phyloP scores from a whole-genome alignment of 2,888 invertebrate genomes.

The Rhagonycha lutea region DNA sequence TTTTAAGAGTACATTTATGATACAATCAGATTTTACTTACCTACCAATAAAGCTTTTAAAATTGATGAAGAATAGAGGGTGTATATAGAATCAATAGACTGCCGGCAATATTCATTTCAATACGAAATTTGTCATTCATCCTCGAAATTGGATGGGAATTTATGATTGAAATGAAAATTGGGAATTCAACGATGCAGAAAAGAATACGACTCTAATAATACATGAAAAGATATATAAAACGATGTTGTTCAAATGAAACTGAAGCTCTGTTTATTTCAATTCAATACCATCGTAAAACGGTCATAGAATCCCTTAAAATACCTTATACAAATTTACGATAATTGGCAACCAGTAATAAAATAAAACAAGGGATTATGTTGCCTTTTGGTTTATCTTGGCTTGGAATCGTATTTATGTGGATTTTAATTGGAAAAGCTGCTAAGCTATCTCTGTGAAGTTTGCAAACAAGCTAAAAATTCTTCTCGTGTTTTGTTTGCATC shows the following conservation, averaged over 20 bases:
- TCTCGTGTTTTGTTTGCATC: constrained; percentile 27
- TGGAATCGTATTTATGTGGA: constrained; percentile 30
- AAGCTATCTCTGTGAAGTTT: constrained; percentile 29
- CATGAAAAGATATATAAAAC: constrained; percentile 42
- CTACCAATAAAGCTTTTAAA: constrained; percentile 35
- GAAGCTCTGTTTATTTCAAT: constrained; percentile 42
- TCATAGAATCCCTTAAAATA: constrained; percentile 44
- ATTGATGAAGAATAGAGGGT: constrained; percentile 44
- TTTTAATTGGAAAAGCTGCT: constrained; percentile 33
- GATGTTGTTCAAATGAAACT: constrained; percentile 34
- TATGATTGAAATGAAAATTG: constrained; percentile 57
- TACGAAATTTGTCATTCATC: constrained; percentile 56
- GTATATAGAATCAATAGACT: constrained; percentile 50
- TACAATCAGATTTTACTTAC: constrained; percentile 31
- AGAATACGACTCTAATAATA: constrained; percentile 51
- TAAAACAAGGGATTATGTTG: constrained; percentile 49
- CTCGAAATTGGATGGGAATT: constrained; percentile 57
- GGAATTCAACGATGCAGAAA: constrained; percentile 46
- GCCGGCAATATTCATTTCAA: constrained; percentile 55
- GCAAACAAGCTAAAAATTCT: constrained; percentile 30
- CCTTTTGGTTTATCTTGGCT: constrained; percentile 36
- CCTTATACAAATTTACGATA: constrained; percentile 48
- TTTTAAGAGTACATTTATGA: constrained; percentile 15
- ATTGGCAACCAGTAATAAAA: constrained; percentile 42
- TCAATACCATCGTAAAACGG: constrained; percentile 44